These are phyloP conservation scores for Aproaerema taeniolella DNA, from an alignment of 2,888 invertebrate genomes.

Conservation along the genomic window DNA sequence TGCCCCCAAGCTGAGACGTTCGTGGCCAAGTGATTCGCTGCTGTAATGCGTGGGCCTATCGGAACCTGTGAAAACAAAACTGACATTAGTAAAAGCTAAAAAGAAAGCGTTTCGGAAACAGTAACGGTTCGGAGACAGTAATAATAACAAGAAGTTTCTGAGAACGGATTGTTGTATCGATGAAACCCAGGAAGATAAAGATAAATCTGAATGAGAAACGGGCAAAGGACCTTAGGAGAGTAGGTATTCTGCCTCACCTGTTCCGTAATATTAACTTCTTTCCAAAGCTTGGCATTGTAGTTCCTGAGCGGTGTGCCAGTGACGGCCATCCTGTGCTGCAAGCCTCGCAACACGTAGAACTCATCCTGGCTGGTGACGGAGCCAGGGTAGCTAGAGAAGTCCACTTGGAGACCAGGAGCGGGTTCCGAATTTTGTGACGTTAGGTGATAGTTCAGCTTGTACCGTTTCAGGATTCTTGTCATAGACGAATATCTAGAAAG, in stretches of 20 bases:
- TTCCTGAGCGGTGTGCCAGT: constrained; percentile 89
- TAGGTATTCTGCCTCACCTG: no score
- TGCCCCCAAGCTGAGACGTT: constrained; percentile 86
- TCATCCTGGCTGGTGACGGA: constrained; percentile 89
- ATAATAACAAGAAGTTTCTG: no score
- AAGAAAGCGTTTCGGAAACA: no score
- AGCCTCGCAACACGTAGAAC: constrained; percentile 82
- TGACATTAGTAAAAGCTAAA: no score
- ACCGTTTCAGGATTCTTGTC: constrained; percentile 90
- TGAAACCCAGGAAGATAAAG: no score
- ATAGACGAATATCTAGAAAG: constrained; percentile 83
- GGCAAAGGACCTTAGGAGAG: no score
- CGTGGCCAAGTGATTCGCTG: constrained; percentile 88
- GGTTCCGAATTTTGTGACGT: constrained; percentile 64
- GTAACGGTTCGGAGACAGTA: no score
- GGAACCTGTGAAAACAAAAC: constrained; percentile 71
- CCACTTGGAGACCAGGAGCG: constrained; percentile 82
- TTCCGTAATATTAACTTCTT: constrained; percentile 79
- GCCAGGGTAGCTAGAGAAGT: constrained; percentile 92
- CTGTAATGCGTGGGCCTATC: constrained; percentile 86
- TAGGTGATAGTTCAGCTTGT: constrained; percentile 86
- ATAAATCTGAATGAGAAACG: no score
- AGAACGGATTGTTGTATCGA: no score
- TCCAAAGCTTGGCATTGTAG: constrained; percentile 83
- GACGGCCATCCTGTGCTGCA: constrained; percentile 78